Percentiles rank a stretch among this genome's conserved stretches.
Evolutionary conservation across 1,140 invertebrate species (phyloP).

Genomic region (Ruditapes philippinarum): DNA sequence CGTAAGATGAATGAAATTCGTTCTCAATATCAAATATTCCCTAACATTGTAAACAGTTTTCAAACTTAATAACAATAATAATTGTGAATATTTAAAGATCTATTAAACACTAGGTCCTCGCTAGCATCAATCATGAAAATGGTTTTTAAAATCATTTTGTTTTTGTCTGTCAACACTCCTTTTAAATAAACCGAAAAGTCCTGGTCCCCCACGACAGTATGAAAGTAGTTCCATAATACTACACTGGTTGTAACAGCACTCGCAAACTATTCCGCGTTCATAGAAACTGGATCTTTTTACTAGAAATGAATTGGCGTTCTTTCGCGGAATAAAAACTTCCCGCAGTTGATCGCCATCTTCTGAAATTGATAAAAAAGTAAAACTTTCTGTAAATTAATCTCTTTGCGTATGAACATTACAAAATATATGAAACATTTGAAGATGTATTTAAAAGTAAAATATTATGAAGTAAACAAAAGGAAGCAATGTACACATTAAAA

Average conservation of each 20-base stretch:
- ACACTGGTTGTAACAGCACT: slow-evolving; percentile 53
- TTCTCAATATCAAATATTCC: no score
- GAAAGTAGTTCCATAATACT: slow-evolving; percentile 28
- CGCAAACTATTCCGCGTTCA: slow-evolving; percentile 46
- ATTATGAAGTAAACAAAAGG: no score
- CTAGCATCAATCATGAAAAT: not conserved
- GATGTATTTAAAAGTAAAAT: no score
- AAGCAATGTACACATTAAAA: no score
- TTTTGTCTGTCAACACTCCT: slow-evolving; percentile 20
- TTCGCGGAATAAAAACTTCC: not conserved
- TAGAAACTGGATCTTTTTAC: slow-evolving; percentile 47
- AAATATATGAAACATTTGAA: no score
- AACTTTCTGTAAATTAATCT: no score
- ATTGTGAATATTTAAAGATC: no score
- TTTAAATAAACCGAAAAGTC: slow-evolving; percentile 49
- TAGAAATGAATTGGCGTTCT: slow-evolving; percentile 54
- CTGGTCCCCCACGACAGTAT: slow-evolving; percentile 21
- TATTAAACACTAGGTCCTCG: not conserved
- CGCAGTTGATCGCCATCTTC: not conserved
- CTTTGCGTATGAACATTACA: no score
- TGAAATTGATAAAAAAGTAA: slow-evolving; percentile 25
- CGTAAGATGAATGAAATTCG: no score
- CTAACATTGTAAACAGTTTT: no score
- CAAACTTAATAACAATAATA: no score
- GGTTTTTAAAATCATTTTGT: not conserved